Base-by-base conservation (phyloP, 1,140 invertebrate species). In the Wiebesia pumilae region DNA sequence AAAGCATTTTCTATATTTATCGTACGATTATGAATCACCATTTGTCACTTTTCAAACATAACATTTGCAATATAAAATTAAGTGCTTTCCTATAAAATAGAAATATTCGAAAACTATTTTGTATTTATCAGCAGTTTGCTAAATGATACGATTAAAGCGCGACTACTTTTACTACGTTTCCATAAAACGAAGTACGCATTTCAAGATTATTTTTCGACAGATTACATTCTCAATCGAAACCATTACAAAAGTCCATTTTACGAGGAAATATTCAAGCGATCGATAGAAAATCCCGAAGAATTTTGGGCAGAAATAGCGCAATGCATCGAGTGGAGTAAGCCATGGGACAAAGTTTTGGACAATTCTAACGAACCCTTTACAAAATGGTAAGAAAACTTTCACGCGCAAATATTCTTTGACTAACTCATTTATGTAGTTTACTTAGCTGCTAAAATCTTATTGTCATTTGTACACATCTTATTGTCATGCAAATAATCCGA, bases 231-330 rank as follows among this genome's bases (percentile, higher is more conserved):
- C 33, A 90, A 80, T 47, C 89, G 88, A 40, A 91, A 91, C 86
- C 88, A 88, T 10, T 91, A 92, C 77, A 90, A 89, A 38, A 94
- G 91, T 88, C 73, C 89, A 88, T 91, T 90, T 81, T 98, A 98
- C 90, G 94, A 96, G 85, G 95, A 96, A 62, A 94, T 95, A 0
- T 96, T 96, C 90, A 93, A 93, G 30, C 94, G 94, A 84, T 98
- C 97, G 0, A 91, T 98, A 24, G 94, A 96, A 77, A 94, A 96
- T 80, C 97, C 97, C 0, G 97, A 97, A 90, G 96, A 96, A 67
- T 99, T 98, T 93, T 99, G 98, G 98, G 95, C 94, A 10, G 96
- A 98, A 89, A 95, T 97, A 21, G 97, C 95, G 0, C 87, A 95
- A 6, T 94, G 94, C 83, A 90, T 99, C 0, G 95, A 96, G 35